These are phyloP conservation scores for Charadrius vociferus DNA, from an alignment of 2,113 vertebrate species.

Conservation along the genomic window DNA sequence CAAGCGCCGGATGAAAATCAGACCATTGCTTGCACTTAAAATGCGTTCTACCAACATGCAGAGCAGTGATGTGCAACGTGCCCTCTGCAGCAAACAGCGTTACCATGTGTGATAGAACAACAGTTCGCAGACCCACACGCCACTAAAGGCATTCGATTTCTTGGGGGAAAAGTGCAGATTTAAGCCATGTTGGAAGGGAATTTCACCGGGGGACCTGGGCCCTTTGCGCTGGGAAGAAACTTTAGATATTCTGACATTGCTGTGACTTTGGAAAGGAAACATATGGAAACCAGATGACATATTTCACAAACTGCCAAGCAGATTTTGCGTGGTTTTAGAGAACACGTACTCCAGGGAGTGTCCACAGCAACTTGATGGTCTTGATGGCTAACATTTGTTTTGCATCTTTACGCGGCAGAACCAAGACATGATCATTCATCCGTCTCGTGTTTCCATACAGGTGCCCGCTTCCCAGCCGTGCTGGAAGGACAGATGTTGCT, in stretches of 20 bases:
- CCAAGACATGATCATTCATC: background rate
- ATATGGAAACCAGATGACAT: constrained; percentile 45
- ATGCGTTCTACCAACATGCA: too few species aligned
- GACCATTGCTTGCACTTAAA: background rate
- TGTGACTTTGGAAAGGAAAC: background rate
- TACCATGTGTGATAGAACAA: background rate
- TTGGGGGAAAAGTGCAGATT: background rate
- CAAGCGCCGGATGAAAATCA: background rate
- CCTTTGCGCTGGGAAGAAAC: background rate
- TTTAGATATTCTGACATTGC: background rate
- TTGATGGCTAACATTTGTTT: constrained; percentile 12
- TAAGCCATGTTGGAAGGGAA: background rate
- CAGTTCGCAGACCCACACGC: background rate
- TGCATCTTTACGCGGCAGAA: background rate
- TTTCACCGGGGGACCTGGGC: background rate
- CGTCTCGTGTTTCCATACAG: background rate
- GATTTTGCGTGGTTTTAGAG: constrained; percentile 38
- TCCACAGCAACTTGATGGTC: constrained; percentile 32
- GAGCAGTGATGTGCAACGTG: rapidly evolving
- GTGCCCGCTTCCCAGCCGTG: background rate
- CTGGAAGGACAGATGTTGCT: constrained; percentile 1
- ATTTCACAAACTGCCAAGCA: constrained; percentile 52
- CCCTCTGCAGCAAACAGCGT: background rate
- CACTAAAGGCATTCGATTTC: background rate
- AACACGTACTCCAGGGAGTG: background rate